phyloP scores from a whole-genome alignment of 2,113 vertebrate genomes.

The Triplophysa siluroides region DNA sequence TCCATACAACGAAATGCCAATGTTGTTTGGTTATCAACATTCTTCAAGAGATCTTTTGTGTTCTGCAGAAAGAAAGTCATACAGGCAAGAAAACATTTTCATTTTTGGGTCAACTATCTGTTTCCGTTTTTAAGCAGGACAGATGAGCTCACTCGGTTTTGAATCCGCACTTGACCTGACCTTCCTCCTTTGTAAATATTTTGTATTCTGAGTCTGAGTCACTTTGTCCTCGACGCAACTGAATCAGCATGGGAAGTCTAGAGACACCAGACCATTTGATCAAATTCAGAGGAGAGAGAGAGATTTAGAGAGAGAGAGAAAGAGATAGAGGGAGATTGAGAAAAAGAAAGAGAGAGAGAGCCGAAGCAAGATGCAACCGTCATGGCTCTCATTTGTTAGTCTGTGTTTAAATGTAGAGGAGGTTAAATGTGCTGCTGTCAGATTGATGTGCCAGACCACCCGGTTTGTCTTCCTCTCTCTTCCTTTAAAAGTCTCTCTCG shows the following conservation, averaged over 20 bases:
- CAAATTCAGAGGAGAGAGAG: slow-evolving; percentile 3
- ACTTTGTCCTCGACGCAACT: slow-evolving; percentile 31
- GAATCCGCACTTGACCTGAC: neutral
- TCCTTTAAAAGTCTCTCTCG: slow-evolving; percentile 16
- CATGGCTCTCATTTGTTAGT: slow-evolving; percentile 17
- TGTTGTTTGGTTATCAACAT: no score
- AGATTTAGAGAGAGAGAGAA: no score
- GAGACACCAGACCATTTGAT: slow-evolving; percentile 24
- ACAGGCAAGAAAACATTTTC: no score
- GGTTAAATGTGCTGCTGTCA: slow-evolving; percentile 1
- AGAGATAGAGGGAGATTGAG: slow-evolving; percentile 1
- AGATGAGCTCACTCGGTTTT: neutral
- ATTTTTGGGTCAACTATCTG: no score
- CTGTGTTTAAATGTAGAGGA: slow-evolving; percentile 39
- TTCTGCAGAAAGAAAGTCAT: no score
- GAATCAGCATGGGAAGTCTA: slow-evolving; percentile 5
- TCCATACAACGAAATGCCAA: no score
- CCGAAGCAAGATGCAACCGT: slow-evolving; percentile 6
- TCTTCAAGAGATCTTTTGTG: no score
- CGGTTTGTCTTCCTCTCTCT: slow-evolving; percentile 16
- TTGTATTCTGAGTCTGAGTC: slow-evolving; percentile 3
- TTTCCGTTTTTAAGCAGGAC: neutral
- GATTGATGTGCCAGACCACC: slow-evolving; percentile 45
- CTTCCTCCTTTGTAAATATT: slow-evolving; percentile 3
- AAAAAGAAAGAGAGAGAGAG: slow-evolving; percentile 15